Evolutionary conservation across 23 tunicate species (phyloP).

Genomic region (Trididemnum clinides): DNA sequence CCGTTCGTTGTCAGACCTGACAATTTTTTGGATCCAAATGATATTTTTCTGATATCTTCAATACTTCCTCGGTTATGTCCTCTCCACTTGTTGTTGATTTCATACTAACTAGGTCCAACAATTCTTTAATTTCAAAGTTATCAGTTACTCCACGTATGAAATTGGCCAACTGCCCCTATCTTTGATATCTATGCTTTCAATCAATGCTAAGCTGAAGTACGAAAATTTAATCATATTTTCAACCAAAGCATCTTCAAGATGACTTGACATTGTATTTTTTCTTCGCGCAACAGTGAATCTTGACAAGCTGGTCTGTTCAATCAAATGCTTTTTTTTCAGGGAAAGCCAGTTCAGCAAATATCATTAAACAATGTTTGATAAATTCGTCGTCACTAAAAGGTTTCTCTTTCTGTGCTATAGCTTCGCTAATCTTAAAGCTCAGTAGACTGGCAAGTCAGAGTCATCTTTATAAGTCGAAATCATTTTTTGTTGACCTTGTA

Average conservation of each 20-base stretch:
- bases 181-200: slow-evolving; percentile 23
- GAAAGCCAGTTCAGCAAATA: slow-evolving; percentile 21
- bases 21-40: slow-evolving; percentile 12
- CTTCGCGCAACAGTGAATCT: slow-evolving; percentile 20
- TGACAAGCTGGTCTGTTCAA: slow-evolving; percentile 30
- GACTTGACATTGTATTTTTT: background rate
- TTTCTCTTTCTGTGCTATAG: slow-evolving; percentile 23
- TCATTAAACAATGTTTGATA: slow-evolving; percentile 15
- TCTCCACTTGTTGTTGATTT: slow-evolving; percentile 39
- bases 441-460: slow-evolving; percentile 15
- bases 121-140: slow-evolving; percentile 29
- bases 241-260: slow-evolving; percentile 16
- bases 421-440: slow-evolving; percentile 19
- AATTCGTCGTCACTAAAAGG: slow-evolving; percentile 30
- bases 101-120: slow-evolving; percentile 27
- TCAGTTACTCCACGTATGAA: slow-evolving; percentile 36
- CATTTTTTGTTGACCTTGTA: slow-evolving; percentile 27
- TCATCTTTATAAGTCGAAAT: slow-evolving; percentile 17
- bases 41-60: slow-evolving; percentile 11
- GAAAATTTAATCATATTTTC: slow-evolving; percentile 11
- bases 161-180: slow-evolving; percentile 23
- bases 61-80: slow-evolving; percentile 10
- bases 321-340: slow-evolving; percentile 21
- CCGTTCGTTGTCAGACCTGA: background rate
- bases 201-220: slow-evolving; percentile 11